These are phyloP conservation scores for Campylorhamphus procurvoides DNA, from an alignment of 2,113 vertebrate genomes.

Conservation along the genomic window DNA sequence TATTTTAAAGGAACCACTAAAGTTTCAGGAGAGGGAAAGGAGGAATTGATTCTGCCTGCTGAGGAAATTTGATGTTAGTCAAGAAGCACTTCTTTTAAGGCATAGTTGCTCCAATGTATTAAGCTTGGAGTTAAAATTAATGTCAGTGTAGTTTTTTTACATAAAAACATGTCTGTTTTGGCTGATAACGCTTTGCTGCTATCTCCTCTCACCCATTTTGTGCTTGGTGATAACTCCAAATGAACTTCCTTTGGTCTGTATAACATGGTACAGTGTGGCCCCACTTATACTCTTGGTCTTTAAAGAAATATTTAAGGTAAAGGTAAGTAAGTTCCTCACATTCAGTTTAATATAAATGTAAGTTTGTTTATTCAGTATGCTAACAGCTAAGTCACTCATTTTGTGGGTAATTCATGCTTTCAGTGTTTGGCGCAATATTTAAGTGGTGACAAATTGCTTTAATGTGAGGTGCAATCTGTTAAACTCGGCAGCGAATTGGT, in stretches of 20 bases:
- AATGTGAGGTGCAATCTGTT: constrained; percentile 17
- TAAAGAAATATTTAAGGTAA: neutral
- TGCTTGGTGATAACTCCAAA: neutral
- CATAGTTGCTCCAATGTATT: neutral
- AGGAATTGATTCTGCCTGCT: neutral
- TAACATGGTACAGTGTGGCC: neutral
- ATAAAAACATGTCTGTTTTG: neutral
- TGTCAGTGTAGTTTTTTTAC: neutral
- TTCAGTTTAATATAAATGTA: neutral
- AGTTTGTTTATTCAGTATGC: neutral
- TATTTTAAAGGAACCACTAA: neutral
- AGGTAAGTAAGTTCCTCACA: neutral
- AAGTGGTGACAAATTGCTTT: constrained; percentile 37
- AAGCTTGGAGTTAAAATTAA: neutral
- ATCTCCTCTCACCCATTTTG: neutral
- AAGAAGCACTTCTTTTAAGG: neutral
- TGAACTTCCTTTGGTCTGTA: accelerated
- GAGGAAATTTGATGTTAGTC: neutral
- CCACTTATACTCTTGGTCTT: neutral
- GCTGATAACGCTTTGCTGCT: neutral
- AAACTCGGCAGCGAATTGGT: neutral
- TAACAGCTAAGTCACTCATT: constrained; percentile 8
- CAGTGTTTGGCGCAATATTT: constrained; percentile 12
- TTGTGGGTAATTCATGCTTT: constrained; percentile 19
- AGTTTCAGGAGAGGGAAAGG: neutral